Base-by-base conservation (phyloP, 2,113 vertebrate genomes). In the Ctenodactylus gundi region DNA sequence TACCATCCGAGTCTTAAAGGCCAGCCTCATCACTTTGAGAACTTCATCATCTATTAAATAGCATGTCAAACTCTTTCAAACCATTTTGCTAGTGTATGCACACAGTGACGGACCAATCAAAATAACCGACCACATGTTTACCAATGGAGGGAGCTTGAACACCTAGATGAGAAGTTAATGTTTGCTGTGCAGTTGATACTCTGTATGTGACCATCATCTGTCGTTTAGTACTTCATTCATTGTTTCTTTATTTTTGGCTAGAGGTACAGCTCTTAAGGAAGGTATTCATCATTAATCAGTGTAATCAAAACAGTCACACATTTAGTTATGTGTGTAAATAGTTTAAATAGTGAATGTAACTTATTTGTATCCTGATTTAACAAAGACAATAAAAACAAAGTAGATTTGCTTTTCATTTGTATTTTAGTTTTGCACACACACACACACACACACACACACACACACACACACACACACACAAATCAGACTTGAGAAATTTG, bases 11-110 rank as follows among this genome's bases (percentile, higher is more conserved):
- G 81, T 60, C 10, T 58, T 62, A 83, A 67, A 82, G 39, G 58
- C 73, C 39, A 75, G 41, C 27, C n/a, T 94, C 17, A 77, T 7
- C 7, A 36, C 27, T 65, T 13, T 36, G 39, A 91, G 25, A 57
- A 72, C 21, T 67, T 86, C 8, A 81, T 84, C 82, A 60, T 95
- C 91, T 88, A 93, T 90, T 81, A 90, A 85, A 53, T 83, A 31
- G 55, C 12, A 44, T 49, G 70, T 62, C 20, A 53, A 29, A 76
- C 18, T 75, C 0, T 58, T 67, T 34, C 46, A 88, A 15, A 70
- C 3, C 36, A 18, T 70, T 18, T 81, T 94, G 78, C 57, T 80
- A 91, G 34, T 18, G 17, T 34, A 2, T 70, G 3, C 51, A 76
- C 10, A 39, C 3, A 27, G 13, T 68, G 21, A 78, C 25, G 75